Evolutionary conservation across 1,140 invertebrate genomes (phyloP), one percentile per base, ranked within the genome.

Genomic region (Magallana ariakensis): DNA sequence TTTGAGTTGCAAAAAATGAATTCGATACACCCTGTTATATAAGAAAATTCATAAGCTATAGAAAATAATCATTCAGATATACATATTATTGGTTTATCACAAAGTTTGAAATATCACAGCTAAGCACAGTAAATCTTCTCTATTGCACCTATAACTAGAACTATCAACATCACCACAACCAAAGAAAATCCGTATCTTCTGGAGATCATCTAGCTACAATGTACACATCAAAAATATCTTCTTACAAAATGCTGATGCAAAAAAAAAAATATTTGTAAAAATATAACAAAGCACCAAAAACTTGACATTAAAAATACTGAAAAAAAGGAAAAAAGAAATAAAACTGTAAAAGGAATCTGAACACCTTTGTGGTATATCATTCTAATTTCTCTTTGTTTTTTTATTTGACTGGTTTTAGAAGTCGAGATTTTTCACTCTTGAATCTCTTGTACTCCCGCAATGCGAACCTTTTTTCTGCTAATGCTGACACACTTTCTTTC

Each of bases 381-480:
- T 33, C 22, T 11, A 16, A 75, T 75, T 10, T 10, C 9, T 26
- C 22, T 13, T 46, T 46, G 33, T 46, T 4, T 46, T 46, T 26
- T 75, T 75, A 75, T 8, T 75, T 75, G 0, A 75, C 22, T 75
- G 19, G 22, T 75, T 75, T 75, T 9, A 75, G 13, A 26, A 13
- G 19, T 26, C 66, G 66, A 33, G 66, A 75, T 82, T 82, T 82
- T 53, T 82, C 80, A 56, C n/a, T 56, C 9, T 82, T 82, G 33
- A 82, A 82, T 55, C 80, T 82, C 54, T 82, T 82, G 54, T 82
- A 82, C 80, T 82, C 80, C 15, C 80, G 5, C 13, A 46, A 54
- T 54, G 80, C 80, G 55, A 82, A 82, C 53, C 54, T 82, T 82
- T 82, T 82, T 15, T 82, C 80, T n/a, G 80, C 80, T 4, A 19